Percentiles rank a stretch among this genome's conserved stretches.
Evolutionary conservation across 1,140 invertebrate genomes (phyloP).

Genomic region (Venustaconcha ellipsiformis): DNA sequence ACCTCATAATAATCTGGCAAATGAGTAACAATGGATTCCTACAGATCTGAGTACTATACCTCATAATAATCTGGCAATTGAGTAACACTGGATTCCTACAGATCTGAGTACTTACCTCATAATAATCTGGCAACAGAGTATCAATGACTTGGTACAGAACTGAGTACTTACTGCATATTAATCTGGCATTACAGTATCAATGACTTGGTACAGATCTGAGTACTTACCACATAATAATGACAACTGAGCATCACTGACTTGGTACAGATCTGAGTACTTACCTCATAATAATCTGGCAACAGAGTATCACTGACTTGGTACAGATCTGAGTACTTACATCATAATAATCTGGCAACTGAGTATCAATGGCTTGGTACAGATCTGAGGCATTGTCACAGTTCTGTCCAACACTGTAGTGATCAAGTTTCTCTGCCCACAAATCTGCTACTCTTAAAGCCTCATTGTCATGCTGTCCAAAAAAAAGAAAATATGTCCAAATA

Average conservation of each 20-base stretch:
- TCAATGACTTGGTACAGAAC: slow-evolving; percentile 13
- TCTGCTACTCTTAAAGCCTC: slow-evolving; percentile 6
- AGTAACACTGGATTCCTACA: no score
- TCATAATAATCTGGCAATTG: no score
- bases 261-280: neutral
- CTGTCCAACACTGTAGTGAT: slow-evolving; percentile 9
- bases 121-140: slow-evolving; percentile 12
- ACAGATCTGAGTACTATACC: no score
- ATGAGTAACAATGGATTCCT: no score
- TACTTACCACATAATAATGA: no score
- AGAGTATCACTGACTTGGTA: slow-evolving; percentile 9
- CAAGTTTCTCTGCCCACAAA: slow-evolving; percentile 18
- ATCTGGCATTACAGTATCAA: slow-evolving; percentile 7
- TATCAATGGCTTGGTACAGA: slow-evolving; percentile 16
- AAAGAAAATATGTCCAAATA: no score
- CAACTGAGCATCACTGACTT: no score
- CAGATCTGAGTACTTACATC: slow-evolving; percentile 11
- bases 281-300: slow-evolving; percentile 21
- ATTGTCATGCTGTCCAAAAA: no score
- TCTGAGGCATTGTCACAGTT: slow-evolving; percentile 4
- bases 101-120: slow-evolving; percentile 11
- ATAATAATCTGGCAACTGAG: slow-evolving; percentile 18
- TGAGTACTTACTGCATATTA: slow-evolving; percentile 17
- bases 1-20: neutral
- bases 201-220: slow-evolving; percentile 12